Evolutionary conservation across 92 coral and sea anemone genomes (phyloP), one percentile per base, ranked within the genome.

Genomic region (Palythoa grandis): DNA sequence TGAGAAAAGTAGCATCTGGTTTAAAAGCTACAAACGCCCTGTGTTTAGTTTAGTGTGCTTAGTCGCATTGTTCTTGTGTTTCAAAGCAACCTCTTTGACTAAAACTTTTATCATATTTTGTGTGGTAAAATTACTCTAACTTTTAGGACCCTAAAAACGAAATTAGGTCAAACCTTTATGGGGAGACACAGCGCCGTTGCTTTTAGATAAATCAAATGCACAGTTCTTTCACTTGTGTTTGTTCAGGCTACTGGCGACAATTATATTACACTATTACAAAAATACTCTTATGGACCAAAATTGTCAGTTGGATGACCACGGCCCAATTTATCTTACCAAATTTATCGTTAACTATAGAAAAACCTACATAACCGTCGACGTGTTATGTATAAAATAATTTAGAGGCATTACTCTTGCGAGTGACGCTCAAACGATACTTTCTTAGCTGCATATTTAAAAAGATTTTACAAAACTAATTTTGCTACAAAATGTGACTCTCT

Each of bases 401-500:
- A 63, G 72, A 79, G 72, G 58, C 52, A 66, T 65, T 19, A 22
- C 85, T 67, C 74, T 80, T 39, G 5, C 74, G 73, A 80, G 85
- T 38, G 37, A 80, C 25, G 24, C 5, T 50, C 85, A 43, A 80
- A 43, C 52, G 58, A 67, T 39, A 43, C 22, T 71, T 83, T 60
- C n/a, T 83, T 53, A 83, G 56, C 70, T 35, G 48, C 67, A 86
- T 88, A 76, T 92, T 90, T 70, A 72, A 90, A 85, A 88, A 86
- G 89, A 87, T 93, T 90, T 88, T 97, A 97, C 91, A 97, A 97
- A 97, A 94, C 99, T 97, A 97, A 86, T 89, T 84, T 93, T 88
- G 78, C 99, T 97, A 97, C 97, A 97, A 97, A 97, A 94, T 57
- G 90, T 63, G 77, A 35, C 72, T 89, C 83, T 69, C 66, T 74